phyloP scores from a whole-genome alignment of 2,113 vertebrate species.

The Dromas ardeola region DNA sequence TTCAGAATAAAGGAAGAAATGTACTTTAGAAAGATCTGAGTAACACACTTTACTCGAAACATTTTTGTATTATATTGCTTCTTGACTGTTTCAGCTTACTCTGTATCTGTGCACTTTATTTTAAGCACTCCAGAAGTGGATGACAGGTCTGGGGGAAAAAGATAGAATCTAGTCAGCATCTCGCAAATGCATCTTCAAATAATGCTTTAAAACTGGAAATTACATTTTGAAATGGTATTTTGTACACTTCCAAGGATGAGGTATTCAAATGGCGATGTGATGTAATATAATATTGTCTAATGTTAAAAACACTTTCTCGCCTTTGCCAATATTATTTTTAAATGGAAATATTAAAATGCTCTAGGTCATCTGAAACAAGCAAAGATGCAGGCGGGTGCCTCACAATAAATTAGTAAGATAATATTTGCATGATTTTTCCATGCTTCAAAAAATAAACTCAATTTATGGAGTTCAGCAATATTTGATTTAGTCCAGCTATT shows the following conservation, averaged over 20 bases:
- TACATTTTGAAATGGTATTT: conserved; percentile 79
- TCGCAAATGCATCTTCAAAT: conserved; percentile 83
- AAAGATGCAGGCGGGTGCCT: neutral
- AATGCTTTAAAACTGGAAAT: conserved; percentile 81
- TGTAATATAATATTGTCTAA: neutral
- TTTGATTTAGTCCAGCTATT: neutral
- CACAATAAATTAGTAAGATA: neutral
- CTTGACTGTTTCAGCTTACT: conserved; percentile 88
- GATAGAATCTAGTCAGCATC: conserved; percentile 75
- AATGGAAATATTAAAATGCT: neutral
- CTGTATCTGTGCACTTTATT: conserved; percentile 91
- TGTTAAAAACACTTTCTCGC: neutral
- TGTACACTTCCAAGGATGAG: conserved; percentile 60
- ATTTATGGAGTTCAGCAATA: neutral
- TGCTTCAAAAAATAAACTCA: neutral
- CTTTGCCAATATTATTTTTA: accelerated
- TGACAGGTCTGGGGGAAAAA: conserved; percentile 81
- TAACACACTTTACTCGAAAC: conserved; percentile 91
- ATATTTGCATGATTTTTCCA: neutral
- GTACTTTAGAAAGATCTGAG: conserved; percentile 91
- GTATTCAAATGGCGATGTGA: conserved; percentile 4
- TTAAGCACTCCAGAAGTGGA: conserved; percentile 91
- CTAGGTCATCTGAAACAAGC: neutral
- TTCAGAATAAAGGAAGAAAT: conserved; percentile 90
- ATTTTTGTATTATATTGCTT: conserved; percentile 88